These are phyloP conservation scores for Drosophila yooni DNA, from an alignment of 2,888 invertebrate genomes.

Conservation along the genomic window DNA sequence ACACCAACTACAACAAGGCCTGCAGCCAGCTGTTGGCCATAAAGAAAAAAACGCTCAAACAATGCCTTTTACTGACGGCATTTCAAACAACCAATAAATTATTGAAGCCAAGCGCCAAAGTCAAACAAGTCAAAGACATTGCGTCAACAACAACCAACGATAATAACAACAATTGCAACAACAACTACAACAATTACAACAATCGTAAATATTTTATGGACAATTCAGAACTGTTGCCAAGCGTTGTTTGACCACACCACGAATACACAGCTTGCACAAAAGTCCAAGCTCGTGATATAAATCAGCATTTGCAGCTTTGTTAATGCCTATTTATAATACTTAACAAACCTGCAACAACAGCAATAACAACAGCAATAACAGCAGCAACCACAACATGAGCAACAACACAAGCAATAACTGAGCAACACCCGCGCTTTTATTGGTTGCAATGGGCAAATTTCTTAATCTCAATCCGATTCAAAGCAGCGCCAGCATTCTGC, in stretches of 20 bases:
- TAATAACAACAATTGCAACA: constrained; percentile 29
- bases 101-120: constrained; percentile 72
- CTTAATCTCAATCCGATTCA: constrained; percentile 54
- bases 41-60: constrained; percentile 53
- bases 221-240: constrained; percentile 55
- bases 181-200: constrained; percentile 16
- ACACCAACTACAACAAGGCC: constrained; percentile 8
- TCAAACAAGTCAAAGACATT: constrained; percentile 77
- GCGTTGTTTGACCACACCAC: constrained; percentile 39
- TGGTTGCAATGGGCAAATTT: constrained; percentile 52
- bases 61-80: constrained; percentile 71
- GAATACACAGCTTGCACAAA: constrained; percentile 19
- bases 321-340: constrained; percentile 54
- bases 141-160: constrained; percentile 29
- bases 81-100: constrained; percentile 76
- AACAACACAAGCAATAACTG: constrained; percentile 15
- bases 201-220: constrained; percentile 29
- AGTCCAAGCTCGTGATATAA: constrained; percentile 61
- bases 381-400: constrained; percentile 24
- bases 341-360: constrained; percentile 20
- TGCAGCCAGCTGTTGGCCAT: constrained; percentile 65
- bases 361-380: constrained; percentile 31
- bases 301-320: constrained; percentile 60
- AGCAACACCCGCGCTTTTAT: constrained; percentile 49
- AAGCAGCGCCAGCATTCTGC: constrained; percentile 31